A percentile compares a stretch with the other conserved stretches of the same genome.
phyloP scores from a whole-genome alignment of 2,797 vertebrate genomes.

The Heterohyrax brucei region DNA sequence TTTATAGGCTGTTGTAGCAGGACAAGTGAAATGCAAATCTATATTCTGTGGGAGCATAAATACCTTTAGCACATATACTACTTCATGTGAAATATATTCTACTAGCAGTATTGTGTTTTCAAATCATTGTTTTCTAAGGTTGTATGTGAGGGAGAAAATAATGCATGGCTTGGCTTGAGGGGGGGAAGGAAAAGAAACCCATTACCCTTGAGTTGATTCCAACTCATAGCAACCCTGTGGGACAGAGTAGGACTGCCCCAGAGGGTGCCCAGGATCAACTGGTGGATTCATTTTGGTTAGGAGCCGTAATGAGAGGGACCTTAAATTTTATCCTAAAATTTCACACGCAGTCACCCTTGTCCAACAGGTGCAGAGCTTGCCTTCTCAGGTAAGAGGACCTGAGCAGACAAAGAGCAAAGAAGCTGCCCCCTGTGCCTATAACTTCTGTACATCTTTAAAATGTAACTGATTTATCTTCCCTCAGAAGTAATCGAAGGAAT shows the following conservation, averaged over 20 bases:
- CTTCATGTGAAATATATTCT: conserved; percentile 87
- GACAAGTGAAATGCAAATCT: conserved; percentile 89
- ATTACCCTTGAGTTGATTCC: too few species aligned
- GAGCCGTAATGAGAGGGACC: neutral
- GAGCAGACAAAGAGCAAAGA: neutral
- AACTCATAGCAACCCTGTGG: too few species aligned
- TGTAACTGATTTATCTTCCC: neutral
- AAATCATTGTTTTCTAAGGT: conserved; percentile 75
- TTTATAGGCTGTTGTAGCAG: conserved; percentile 88
- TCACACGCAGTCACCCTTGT: neutral
- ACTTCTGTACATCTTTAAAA: neutral
- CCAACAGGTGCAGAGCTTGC: neutral
- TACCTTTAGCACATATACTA: conserved; percentile 85
- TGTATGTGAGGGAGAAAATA: neutral
- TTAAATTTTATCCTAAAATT: neutral
- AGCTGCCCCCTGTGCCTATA: neutral
- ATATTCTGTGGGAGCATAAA: conserved; percentile 88
- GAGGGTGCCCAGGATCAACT: too few species aligned
- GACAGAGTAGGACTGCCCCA: too few species aligned
- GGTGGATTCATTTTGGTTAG: too few species aligned
- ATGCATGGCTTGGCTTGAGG: neutral
- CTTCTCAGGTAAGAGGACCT: neutral
- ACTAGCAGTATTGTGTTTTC: conserved; percentile 76
- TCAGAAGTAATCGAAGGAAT: conserved; percentile 55
- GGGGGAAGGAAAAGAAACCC: too few species aligned